Conservation (phyloP, 2,797 vertebrate species). For the Delichon dasypus region DNA sequence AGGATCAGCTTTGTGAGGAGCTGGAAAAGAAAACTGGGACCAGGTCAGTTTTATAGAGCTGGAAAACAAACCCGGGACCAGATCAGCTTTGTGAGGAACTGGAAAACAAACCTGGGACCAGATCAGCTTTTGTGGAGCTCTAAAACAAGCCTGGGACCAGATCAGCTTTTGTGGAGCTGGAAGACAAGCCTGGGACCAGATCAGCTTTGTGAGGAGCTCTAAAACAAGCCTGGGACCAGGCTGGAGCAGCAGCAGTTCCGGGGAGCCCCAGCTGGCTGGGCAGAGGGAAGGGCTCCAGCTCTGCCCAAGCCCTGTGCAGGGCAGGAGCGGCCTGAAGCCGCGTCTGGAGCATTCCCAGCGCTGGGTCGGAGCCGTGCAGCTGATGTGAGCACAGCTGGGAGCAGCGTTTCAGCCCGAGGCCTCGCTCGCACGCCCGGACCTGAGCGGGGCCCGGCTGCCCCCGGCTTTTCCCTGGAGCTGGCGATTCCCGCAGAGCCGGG, state of each 20-base stretch:
- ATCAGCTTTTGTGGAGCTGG: no score
- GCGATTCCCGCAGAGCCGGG: neutral
- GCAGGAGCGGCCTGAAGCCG: fast-evolving
- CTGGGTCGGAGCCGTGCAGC: fast-evolving
- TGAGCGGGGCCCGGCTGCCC: neutral
- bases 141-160: no score
- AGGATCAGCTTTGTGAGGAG: neutral
- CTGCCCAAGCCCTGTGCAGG: neutral
- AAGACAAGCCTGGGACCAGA: no score
- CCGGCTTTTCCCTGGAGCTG: neutral
- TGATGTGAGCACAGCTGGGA: neutral
- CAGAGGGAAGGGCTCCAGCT: neutral
- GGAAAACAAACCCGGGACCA: no score
- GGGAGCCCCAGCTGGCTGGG: fast-evolving
- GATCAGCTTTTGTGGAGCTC: no score
- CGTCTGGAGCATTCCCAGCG: neutral
- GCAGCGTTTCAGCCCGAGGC: neutral
- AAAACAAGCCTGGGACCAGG: fast-evolving
- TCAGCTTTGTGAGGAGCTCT: no score
- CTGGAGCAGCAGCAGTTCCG: neutral
- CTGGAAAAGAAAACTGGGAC: neutral
- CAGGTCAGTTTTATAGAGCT: no score
- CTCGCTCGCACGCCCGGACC: neutral
- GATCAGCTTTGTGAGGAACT: no score
- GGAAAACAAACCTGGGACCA: no score